Evolutionary conservation across 2,888 invertebrate species (phyloP).

Genomic region (Himalopsyche kuldschensis): DNA sequence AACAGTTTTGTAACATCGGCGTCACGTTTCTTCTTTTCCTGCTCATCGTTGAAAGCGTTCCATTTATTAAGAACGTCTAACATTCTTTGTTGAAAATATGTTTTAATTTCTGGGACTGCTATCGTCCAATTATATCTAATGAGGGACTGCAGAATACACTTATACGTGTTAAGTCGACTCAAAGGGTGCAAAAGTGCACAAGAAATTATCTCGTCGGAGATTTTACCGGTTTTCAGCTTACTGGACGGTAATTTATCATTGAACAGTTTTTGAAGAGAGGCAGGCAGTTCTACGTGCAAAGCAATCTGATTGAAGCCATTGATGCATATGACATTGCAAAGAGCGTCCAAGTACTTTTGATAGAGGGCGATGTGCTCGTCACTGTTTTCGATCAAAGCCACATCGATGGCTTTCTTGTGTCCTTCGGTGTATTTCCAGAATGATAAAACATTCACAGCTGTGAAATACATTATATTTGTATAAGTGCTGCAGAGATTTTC

Average conservation of each 20-base stretch:
- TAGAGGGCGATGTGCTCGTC: conserved; percentile 74
- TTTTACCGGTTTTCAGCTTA: conserved; percentile 59
- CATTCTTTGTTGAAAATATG: conserved; percentile 58
- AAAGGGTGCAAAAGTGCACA: conserved; percentile 66
- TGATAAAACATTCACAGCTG: conserved; percentile 68
- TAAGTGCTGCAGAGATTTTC: conserved; percentile 69
- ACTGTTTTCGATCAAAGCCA: conserved; percentile 68
- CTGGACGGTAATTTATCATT: conserved; percentile 59
- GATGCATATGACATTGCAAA: conserved; percentile 73
- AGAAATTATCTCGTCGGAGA: conserved; percentile 62
- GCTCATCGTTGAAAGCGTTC: conserved; percentile 65
- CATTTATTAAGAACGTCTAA: conserved; percentile 64
- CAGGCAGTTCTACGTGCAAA: conserved; percentile 63
- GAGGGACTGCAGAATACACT: conserved; percentile 62
- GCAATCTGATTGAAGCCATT: conserved; percentile 71
- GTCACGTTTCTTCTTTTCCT: conserved; percentile 63
- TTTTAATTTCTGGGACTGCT: conserved; percentile 50
- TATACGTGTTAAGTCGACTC: conserved; percentile 64
- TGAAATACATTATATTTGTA: conserved; percentile 68
- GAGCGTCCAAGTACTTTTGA: conserved; percentile 69
- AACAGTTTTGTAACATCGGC: conserved; percentile 72
- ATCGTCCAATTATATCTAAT: conserved; percentile 53
- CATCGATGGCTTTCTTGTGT: conserved; percentile 66
- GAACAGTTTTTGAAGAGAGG: conserved; percentile 60
- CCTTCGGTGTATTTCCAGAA: conserved; percentile 71